Conservation (phyloP, 2,113 vertebrate genomes). For the Tricholaema leucomelas region DNA sequence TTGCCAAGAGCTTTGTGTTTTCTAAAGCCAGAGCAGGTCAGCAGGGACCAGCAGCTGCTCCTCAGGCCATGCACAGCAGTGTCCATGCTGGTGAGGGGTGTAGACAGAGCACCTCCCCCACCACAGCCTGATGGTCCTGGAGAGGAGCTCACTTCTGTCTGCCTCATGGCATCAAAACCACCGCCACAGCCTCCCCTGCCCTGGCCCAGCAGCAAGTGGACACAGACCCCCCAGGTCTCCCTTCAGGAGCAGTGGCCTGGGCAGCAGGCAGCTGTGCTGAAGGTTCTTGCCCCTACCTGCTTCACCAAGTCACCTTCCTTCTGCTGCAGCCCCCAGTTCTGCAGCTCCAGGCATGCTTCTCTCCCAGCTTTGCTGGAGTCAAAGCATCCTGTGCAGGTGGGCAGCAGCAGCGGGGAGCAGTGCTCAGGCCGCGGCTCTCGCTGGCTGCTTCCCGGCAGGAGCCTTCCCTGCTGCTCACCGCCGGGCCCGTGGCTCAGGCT, state of each 20-base stretch:
- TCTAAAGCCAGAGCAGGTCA: background rate
- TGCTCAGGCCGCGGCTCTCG: background rate
- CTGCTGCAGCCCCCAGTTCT: background rate
- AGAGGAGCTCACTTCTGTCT: background rate
- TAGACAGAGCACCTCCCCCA: fast-evolving
- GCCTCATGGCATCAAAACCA: background rate
- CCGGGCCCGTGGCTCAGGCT: background rate
- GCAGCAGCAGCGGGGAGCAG: background rate
- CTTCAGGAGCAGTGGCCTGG: background rate
- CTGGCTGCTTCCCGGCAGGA: background rate
- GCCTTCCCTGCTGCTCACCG: background rate
- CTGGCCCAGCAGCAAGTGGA: background rate
- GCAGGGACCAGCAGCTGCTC: background rate
- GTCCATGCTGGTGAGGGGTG: fast-evolving
- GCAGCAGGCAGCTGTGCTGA: background rate
- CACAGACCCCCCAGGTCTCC: fast-evolving
- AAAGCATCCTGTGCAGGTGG: background rate
- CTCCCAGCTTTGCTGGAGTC: background rate
- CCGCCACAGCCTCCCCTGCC: background rate
- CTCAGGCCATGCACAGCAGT: background rate
- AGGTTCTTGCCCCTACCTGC: too few relatives aligned
- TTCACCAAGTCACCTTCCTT: background rate
- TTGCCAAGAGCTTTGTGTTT: background rate
- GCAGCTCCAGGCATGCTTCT: background rate
- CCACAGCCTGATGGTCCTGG: background rate